Conservation (phyloP, 2,888 invertebrate species). For the Helicoverpa assulta region DNA sequence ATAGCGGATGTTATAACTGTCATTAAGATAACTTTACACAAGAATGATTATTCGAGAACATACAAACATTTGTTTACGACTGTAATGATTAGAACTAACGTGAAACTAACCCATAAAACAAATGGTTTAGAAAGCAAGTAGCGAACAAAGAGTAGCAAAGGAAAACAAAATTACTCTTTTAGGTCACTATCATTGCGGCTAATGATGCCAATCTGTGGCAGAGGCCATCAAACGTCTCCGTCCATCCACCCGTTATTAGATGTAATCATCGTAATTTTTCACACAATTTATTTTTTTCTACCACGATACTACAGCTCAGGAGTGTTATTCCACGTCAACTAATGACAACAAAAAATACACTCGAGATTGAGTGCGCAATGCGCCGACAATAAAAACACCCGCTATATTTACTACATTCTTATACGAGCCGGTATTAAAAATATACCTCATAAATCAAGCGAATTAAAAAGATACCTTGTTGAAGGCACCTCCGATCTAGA, state of each 20-base stretch:
- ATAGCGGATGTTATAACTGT: slow-evolving; percentile 55
- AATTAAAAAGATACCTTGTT: slow-evolving; percentile 62
- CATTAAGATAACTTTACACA: slow-evolving; percentile 51
- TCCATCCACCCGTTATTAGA: slow-evolving; percentile 84
- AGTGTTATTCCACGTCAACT: slow-evolving; percentile 86
- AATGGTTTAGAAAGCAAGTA: slow-evolving; percentile 67
- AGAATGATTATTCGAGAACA: slow-evolving; percentile 33
- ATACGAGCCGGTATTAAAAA: slow-evolving; percentile 60
- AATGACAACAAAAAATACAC: slow-evolving; percentile 87
- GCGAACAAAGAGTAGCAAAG: slow-evolving; percentile 74
- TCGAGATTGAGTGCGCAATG: slow-evolving; percentile 71
- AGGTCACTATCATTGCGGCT: slow-evolving; percentile 86
- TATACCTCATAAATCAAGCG: slow-evolving; percentile 61
- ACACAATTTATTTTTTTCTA: slow-evolving; percentile 88
- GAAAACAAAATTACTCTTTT: slow-evolving; percentile 84
- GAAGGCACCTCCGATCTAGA: slow-evolving; percentile 45
- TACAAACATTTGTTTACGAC: slow-evolving; percentile 34
- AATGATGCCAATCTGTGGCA: slow-evolving; percentile 87
- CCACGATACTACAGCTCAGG: slow-evolving; percentile 77
- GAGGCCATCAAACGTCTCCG: slow-evolving; percentile 83
- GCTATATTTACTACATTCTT: slow-evolving; percentile 66
- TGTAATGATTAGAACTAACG: slow-evolving; percentile 39
- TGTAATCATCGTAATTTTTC: slow-evolving; percentile 90
- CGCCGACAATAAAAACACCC: slow-evolving; percentile 62
- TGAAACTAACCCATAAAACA: slow-evolving; percentile 36